A percentile compares a stretch with the other conserved stretches of the same genome.
phyloP scores from a whole-genome alignment of 2,888 invertebrate genomes.

The Girardia tigrina region DNA sequence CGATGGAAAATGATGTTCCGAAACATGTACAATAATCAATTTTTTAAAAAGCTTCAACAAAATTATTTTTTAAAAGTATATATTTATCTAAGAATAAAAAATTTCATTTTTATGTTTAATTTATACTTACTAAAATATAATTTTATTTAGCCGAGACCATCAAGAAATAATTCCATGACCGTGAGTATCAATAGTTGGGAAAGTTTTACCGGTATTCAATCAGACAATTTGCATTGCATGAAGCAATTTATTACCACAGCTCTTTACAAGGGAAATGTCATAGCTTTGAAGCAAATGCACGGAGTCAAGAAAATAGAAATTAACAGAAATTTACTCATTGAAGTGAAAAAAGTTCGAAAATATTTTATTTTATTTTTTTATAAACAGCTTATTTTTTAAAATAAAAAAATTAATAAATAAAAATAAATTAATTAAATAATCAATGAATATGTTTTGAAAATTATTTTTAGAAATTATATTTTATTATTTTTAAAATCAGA shows the following conservation, averaged over 20 bases:
- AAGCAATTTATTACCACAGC: conserved; percentile 77
- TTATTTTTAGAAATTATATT: background rate
- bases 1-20: no score
- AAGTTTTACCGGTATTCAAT: background rate
- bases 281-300: conserved; percentile 32
- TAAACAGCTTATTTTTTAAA: background rate
- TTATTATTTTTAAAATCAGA: background rate
- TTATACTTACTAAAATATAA: no score
- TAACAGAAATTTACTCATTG: conserved; percentile 68
- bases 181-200: background rate
- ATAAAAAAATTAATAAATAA: no score
- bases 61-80: no score
- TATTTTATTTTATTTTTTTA: background rate
- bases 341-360: conserved; percentile 66
- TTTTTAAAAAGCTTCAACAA: no score
- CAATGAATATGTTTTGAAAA: background rate
- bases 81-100: no score
- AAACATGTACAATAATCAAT: no score
- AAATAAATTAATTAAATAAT: no score
- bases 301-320: conserved; percentile 56
- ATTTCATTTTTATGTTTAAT: no score
- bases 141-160: background rate
- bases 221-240: conserved; percentile 45
- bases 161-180: background rate
- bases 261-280: conserved; percentile 64